Conservation (phyloP, 2,888 invertebrate species). For the Acrobasis consociella region DNA sequence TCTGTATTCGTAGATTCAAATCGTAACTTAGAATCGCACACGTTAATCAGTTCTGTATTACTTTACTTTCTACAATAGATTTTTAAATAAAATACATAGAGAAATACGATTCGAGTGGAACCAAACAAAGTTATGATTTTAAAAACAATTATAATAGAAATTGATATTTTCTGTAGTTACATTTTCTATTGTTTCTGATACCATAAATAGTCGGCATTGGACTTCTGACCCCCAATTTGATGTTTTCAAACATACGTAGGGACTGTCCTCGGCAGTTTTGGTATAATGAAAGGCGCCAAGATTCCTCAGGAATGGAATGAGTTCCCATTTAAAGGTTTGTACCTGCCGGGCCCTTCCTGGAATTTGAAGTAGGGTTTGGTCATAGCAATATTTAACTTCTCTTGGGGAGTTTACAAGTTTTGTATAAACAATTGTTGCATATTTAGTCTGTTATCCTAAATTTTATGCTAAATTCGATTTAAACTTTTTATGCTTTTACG, state of each 20-base stretch:
- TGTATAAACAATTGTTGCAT: background rate
- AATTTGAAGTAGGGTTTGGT: constrained; percentile 22
- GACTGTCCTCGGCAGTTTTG: background rate
- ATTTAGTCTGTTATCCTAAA: too few species aligned
- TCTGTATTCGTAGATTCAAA: too few species aligned
- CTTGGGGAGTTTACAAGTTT: background rate
- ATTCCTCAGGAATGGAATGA: constrained; percentile 7
- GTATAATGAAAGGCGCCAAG: constrained; percentile 3
- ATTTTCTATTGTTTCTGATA: background rate
- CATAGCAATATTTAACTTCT: constrained; percentile 6
- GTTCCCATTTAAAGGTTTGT: constrained; percentile 25
- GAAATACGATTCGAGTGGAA: too few species aligned
- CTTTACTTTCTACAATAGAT: too few species aligned
- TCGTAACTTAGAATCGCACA: too few species aligned
- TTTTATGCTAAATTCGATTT: too few species aligned
- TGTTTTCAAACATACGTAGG: too few species aligned
- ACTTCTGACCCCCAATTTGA: background rate
- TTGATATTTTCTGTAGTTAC: background rate
- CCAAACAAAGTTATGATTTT: too few species aligned
- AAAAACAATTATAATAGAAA: too few species aligned
- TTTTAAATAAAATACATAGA: too few species aligned
- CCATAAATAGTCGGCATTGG: background rate
- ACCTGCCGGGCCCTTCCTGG: constrained; percentile 28
- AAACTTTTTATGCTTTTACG: too few species aligned
- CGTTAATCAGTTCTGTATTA: too few species aligned